Evolutionary conservation across 2,113 vertebrate genomes (phyloP).

Genomic region (Tamias sibiricus): DNA sequence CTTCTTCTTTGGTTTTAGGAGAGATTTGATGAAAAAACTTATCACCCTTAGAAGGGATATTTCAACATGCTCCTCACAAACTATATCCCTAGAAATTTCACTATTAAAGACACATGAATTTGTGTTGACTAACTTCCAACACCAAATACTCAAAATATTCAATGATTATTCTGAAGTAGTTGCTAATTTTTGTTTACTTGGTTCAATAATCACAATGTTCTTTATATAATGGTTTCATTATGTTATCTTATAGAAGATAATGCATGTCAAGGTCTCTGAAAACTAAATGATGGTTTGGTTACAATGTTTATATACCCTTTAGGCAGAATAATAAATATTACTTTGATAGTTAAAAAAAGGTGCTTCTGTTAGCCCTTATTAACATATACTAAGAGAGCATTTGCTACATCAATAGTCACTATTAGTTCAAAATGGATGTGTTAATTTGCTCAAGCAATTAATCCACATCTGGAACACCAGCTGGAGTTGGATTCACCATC

Average conservation of each 20-base stretch:
- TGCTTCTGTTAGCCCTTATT: neutral
- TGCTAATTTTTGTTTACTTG: neutral
- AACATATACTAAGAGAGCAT: neutral
- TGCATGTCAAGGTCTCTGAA: neutral
- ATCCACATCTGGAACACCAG: neutral
- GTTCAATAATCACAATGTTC: neutral
- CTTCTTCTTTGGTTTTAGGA: neutral
- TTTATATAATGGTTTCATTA: neutral
- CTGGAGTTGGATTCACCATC: slow-evolving; percentile 20
- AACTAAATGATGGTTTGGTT: neutral
- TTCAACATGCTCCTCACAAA: neutral
- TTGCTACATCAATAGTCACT: slow-evolving; percentile 3
- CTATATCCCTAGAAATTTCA: neutral
- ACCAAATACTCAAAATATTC: neutral
- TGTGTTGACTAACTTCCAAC: neutral
- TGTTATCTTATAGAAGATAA: neutral
- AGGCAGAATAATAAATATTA: neutral
- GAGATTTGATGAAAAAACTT: neutral
- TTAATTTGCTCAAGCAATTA: slow-evolving; percentile 50
- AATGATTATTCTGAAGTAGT: neutral
- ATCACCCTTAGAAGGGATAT: neutral
- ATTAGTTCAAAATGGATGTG: neutral
- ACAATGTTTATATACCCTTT: neutral
- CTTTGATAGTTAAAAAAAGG: neutral
- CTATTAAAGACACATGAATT: neutral